Conservation (phyloP, 2,113 vertebrate genomes). For the Saccopteryx bilineata region DNA sequence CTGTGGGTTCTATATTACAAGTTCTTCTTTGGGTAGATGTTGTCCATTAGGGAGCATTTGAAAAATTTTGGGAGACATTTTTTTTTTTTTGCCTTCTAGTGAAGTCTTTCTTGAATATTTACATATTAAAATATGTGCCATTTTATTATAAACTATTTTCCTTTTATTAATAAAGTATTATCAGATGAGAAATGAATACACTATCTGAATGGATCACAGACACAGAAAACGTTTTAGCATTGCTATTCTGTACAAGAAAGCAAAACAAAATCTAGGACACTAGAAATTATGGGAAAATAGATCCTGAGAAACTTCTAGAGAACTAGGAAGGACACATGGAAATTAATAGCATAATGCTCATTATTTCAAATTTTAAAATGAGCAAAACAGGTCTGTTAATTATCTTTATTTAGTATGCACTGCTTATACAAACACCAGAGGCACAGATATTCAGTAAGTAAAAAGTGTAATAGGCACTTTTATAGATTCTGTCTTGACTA, state of each 20-base stretch:
- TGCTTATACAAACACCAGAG: not conserved
- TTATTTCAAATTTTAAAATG: conserved; percentile 33
- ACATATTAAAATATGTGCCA: conserved; percentile 29
- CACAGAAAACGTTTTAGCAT: not conserved
- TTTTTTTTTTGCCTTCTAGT: conserved; percentile 15
- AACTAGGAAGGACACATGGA: not conserved
- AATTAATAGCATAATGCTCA: not conserved
- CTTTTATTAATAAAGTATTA: conserved; percentile 50
- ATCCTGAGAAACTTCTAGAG: conserved; percentile 11
- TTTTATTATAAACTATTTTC: conserved; percentile 49
- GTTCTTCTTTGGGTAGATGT: not conserved
- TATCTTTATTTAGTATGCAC: not conserved
- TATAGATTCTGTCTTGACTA: not conserved
- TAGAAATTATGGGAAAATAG: not conserved
- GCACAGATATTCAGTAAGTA: not conserved
- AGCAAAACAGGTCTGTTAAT: not conserved
- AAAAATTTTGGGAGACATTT: not conserved
- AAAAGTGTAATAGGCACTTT: not conserved
- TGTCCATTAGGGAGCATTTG: not conserved
- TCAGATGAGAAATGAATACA: conserved; percentile 40
- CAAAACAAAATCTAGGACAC: conserved; percentile 4
- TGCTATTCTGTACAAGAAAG: not conserved
- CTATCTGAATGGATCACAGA: not conserved
- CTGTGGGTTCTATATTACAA: not conserved
- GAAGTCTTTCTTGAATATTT: not conserved